Evolutionary conservation across 1,140 invertebrate species (phyloP), one percentile per base, ranked within the genome.

Genomic region (Littorina saxatilis): DNA sequence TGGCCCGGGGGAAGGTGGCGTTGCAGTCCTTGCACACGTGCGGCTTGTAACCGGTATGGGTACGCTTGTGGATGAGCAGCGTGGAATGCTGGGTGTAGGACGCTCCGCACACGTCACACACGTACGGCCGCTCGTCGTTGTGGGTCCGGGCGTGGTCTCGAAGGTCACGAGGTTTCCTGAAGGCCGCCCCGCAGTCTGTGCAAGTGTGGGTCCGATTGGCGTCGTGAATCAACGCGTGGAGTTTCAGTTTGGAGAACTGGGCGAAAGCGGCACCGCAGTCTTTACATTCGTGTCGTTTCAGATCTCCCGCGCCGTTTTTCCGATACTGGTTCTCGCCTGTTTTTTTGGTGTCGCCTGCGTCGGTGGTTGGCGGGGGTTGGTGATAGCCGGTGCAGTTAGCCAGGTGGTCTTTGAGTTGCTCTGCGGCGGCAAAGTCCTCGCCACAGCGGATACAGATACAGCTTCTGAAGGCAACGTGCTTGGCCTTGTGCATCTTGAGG

Each of bases 101-200:
- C 83, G 96, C 95, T 79, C 95, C 94, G 89, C 98, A 99, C n/a
- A 96, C 94, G 7, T 93, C 90, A 89, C 98, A 98, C 0, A 94
- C 95, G 92, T 98, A 98, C 90, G 97, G 97, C 92, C 98, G 98
- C 90, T 98, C 97, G 1, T 97, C 97, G 0, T 96, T 82, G 52
- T 86, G 83, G 7, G 74, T 75, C 9, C 74, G 68, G 29, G 20
- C 58, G 66, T 84, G 85, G 32, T 72, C 52, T 20, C 79, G 63
- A 29, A 86, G 77, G 37, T 75, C 79, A 20, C 61, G 43, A 2
- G 35, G 27, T 87, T 97, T 97, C 84, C 96, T 93, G 90, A 97
- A 97, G 87, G 93, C 95, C 93, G 96, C 97, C 75, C 95, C 94
- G 90, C 96, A 97, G 50, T 39, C 50, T 7, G 11, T 7, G 47